phyloP scores from a whole-genome alignment of 2,888 invertebrate species.

The Lordiphosa fenestrarum region DNA sequence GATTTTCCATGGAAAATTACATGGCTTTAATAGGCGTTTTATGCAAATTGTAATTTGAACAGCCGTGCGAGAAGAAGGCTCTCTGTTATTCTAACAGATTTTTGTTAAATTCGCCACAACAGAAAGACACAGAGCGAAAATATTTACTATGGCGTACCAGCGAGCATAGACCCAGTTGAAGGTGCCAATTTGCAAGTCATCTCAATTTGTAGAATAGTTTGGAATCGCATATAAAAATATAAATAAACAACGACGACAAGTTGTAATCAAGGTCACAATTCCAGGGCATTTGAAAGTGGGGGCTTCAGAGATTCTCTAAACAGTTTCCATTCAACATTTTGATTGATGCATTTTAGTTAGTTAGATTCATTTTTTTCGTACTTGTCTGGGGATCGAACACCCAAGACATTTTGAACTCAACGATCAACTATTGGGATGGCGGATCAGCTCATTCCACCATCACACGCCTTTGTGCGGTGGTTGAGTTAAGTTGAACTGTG shows the following conservation, averaged over 20 bases:
- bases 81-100: constrained; percentile 44
- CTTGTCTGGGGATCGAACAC: too few species aligned
- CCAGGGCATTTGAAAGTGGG: neutral
- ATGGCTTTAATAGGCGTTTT: constrained; percentile 40
- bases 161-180: constrained; percentile 4
- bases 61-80: constrained; percentile 60
- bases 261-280: constrained; percentile 3
- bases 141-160: neutral
- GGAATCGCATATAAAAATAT: too few species aligned
- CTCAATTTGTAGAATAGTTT: constrained; percentile 2
- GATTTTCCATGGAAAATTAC: constrained; percentile 72
- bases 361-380: too few species aligned
- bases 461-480: too few species aligned
- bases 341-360: too few species aligned
- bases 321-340: too few species aligned
- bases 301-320: too few species aligned
- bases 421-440: too few species aligned
- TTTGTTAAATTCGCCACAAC: constrained; percentile 48
- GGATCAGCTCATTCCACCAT: too few species aligned
- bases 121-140: constrained; percentile 29
- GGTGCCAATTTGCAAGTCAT: constrained; percentile 9
- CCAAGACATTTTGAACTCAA: too few species aligned
- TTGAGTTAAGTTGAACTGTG: too few species aligned
- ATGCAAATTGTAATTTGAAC: constrained; percentile 70
- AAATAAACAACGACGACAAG: constrained; percentile 4